These are phyloP conservation scores for Bombycilla garrulus DNA, from an alignment of 2,113 vertebrate genomes.

Conservation along the genomic window DNA sequence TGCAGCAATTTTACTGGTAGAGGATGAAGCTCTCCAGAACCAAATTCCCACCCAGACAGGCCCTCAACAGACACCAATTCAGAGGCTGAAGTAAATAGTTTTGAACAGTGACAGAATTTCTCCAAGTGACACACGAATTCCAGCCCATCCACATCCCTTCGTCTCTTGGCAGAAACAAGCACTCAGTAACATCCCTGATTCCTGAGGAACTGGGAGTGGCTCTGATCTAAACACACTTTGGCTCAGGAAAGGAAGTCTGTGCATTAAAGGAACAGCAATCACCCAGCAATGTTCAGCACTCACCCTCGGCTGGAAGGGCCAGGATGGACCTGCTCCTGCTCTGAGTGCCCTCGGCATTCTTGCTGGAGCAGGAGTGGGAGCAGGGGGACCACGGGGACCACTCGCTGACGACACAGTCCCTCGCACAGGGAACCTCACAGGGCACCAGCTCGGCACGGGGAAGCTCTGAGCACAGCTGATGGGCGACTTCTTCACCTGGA, in stretches of 20 bases:
- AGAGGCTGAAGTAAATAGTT: background rate
- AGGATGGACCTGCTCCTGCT: slow-evolving; percentile 85
- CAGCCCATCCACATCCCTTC: background rate
- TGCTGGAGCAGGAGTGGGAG: slow-evolving; percentile 89
- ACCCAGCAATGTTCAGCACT: background rate
- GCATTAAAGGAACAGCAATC: background rate
- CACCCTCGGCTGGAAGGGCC: slow-evolving; percentile 89
- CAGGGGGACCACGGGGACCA: slow-evolving; percentile 92
- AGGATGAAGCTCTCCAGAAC: background rate
- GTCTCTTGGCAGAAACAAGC: background rate
- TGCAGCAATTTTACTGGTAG: background rate
- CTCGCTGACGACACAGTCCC: slow-evolving; percentile 85
- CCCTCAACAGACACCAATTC: background rate
- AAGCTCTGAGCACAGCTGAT: slow-evolving; percentile 73
- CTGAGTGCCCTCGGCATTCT: slow-evolving; percentile 85
- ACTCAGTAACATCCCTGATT: background rate
- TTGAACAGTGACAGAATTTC: background rate
- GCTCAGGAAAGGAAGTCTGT: background rate
- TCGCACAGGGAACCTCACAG: slow-evolving; percentile 85
- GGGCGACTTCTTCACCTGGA: slow-evolving; percentile 79
- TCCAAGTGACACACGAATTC: background rate
- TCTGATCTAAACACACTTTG: background rate
- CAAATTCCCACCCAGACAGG: background rate
- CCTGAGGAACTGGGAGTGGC: background rate
- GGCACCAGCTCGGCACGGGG: slow-evolving; percentile 62